Percentiles rank a stretch among this genome's conserved stretches.
These are phyloP conservation scores for Diogma glabrata DNA, from an alignment of 2,888 invertebrate genomes.

Conservation along the genomic window DNA sequence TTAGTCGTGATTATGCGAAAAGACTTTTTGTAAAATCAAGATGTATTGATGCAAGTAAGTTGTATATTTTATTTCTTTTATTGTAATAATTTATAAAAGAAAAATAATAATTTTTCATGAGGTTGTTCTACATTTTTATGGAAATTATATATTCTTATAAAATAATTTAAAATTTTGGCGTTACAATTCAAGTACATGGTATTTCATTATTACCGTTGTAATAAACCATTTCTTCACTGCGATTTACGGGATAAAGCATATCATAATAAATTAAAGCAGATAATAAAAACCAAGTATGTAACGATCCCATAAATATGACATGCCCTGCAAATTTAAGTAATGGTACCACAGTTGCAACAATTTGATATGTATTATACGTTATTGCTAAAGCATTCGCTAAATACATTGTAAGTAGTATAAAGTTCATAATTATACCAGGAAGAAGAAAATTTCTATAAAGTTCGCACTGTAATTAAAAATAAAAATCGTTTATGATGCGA, in stretches of 20 bases:
- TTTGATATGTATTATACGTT: neutral
- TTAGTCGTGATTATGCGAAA: constrained; percentile 63
- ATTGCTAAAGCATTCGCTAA: neutral
- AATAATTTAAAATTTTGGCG: no score
- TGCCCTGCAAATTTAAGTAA: neutral
- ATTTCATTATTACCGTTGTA: no score
- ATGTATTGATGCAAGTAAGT: constrained; percentile 68
- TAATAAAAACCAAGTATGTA: constrained; percentile 2
- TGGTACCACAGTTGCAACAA: neutral
- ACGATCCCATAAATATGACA: neutral
- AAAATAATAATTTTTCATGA: no score
- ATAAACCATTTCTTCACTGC: no score
- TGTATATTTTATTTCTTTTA: neutral
- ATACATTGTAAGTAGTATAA: neutral
- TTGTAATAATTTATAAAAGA: no score
- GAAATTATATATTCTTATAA: no score
- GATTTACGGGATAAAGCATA: no score
- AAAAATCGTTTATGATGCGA: no score
- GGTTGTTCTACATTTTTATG: no score
- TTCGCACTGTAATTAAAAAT: constrained; percentile 6
- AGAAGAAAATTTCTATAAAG: neutral
- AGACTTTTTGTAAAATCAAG: constrained; percentile 72
- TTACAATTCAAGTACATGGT: no score
- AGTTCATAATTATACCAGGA: constrained; percentile 1
- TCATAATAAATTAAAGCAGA: neutral